These are phyloP conservation scores for Xestia ashworthii DNA, from an alignment of 2,888 invertebrate species.

Conservation along the genomic window DNA sequence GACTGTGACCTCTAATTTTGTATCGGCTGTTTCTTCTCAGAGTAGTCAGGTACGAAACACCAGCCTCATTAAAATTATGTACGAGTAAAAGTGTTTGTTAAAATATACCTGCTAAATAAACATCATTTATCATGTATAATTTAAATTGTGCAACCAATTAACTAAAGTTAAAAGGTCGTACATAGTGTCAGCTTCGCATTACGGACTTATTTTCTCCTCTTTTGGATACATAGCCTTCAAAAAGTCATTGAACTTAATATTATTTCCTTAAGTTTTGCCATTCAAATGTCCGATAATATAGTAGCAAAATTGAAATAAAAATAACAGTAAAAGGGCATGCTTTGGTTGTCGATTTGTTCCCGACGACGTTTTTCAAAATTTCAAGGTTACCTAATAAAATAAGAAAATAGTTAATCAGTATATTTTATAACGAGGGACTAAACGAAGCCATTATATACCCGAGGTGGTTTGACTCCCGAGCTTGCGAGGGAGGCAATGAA, in stretches of 20 bases:
- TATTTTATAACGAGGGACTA: too few relatives aligned
- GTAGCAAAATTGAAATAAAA: background rate
- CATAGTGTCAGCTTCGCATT: background rate
- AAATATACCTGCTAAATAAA: too few relatives aligned
- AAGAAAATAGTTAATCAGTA: background rate
- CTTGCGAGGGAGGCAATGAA: too few relatives aligned
- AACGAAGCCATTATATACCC: too few relatives aligned
- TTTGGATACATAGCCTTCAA: background rate
- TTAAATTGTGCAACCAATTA: background rate
- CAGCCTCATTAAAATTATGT: too few relatives aligned
- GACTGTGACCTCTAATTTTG: too few relatives aligned
- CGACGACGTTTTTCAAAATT: background rate
- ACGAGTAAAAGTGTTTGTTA: too few relatives aligned
- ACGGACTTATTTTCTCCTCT: background rate
- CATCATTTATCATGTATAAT: background rate
- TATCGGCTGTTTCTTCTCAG: too few relatives aligned
- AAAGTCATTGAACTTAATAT: background rate
- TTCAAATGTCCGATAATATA: background rate
- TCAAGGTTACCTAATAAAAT: background rate
- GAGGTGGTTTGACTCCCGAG: too few relatives aligned
- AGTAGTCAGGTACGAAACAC: too few relatives aligned
- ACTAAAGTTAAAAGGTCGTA: background rate
- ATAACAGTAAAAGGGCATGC: background rate
- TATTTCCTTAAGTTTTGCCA: background rate
- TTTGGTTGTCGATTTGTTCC: background rate